These are phyloP conservation scores for Drosophila anomalata DNA, from an alignment of 2,888 invertebrate genomes.

Conservation along the genomic window DNA sequence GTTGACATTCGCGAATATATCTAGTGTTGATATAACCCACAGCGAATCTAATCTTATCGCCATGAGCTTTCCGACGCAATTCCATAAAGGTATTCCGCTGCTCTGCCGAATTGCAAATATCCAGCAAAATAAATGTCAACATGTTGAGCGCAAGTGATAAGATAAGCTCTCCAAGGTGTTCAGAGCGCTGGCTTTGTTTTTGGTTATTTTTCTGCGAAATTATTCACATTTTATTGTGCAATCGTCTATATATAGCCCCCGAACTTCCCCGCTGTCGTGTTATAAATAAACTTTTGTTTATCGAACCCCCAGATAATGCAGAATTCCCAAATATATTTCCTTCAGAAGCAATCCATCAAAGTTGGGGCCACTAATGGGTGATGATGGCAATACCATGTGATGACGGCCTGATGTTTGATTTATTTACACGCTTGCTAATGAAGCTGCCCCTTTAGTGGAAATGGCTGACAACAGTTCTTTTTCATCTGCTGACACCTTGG, in stretches of 20 bases:
- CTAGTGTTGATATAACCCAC: conserved; percentile 31
- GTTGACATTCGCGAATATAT: conserved; percentile 26
- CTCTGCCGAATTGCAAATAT: conserved; percentile 14
- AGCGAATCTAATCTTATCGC: conserved; percentile 39
- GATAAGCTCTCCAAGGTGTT: conserved; percentile 21
- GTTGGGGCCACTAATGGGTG: conserved; percentile 34
- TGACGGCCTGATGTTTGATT: conserved; percentile 59
- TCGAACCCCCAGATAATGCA: conserved; percentile 9
- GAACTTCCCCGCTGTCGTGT: conserved; percentile 1
- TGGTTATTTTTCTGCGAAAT: conserved; percentile 29
- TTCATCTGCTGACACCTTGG: conserved; percentile 22
- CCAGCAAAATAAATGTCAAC: conserved; percentile 44
- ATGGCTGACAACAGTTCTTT: conserved; percentile 2
- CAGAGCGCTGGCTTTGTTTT: conserved; percentile 17
- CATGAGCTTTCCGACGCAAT: not conserved
- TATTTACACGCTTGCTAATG: conserved; percentile 52
- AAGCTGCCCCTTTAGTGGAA: not conserved
- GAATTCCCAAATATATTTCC: conserved; percentile 20
- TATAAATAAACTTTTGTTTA: conserved; percentile 37
- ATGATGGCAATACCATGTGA: conserved; percentile 6
- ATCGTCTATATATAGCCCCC: conserved; percentile 23
- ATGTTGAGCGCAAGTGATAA: conserved; percentile 28
- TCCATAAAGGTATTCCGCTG: conserved; percentile 11
- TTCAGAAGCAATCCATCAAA: conserved; percentile 61
- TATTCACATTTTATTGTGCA: conserved; percentile 24